Base-by-base conservation (phyloP, 2,888 invertebrate species). In the Aporophyla lueneburgensis region DNA sequence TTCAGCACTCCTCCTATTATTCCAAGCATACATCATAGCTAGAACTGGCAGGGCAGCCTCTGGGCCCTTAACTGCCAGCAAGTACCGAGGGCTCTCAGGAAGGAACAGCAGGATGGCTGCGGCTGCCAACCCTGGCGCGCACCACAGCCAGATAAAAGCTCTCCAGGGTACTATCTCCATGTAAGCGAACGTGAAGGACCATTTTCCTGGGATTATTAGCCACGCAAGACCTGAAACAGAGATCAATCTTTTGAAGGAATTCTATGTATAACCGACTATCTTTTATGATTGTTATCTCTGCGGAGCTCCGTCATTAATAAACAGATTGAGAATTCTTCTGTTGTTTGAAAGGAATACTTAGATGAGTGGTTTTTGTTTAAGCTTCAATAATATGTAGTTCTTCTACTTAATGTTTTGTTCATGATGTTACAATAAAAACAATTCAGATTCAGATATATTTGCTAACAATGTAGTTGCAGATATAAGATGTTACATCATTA, bases 71-170 rank as follows among this genome's bases (percentile, higher is more conserved):
- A 97, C 97, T 0, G 97, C 97, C 16, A 98, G 94, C 62, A 98
- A 93, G 90, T 97, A 98, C 88, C 98, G 97, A 0, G 98, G 98
- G 78, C 98, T 98, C 91, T 98, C 98, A 0, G 98, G 98, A 76
- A 98, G 94, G 62, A 94, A 93, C 5, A 97, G 89, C 6, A 98
- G 93, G 7, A 97, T 96, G 0, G 97, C 69, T 0, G 97, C 97
- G 0, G 98, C 97, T 0, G 97, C 81, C 9, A 98, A 80, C 56
- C 97, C 97, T 0, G 98, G 97, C 0, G 97, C 86, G 4, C 97
- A 97, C 92, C 98, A 97, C 0, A 97, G 90, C 80, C 98, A 97
- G 14, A 98, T 93, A 84, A 98, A 97, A 3, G 98, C 92, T 5
- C 98, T 96, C 98, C 98, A 99, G 0, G 98, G 98, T n/a, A 97